These are phyloP conservation scores for Pandemis corylana DNA, from an alignment of 2,888 invertebrate genomes.

Conservation along the genomic window DNA sequence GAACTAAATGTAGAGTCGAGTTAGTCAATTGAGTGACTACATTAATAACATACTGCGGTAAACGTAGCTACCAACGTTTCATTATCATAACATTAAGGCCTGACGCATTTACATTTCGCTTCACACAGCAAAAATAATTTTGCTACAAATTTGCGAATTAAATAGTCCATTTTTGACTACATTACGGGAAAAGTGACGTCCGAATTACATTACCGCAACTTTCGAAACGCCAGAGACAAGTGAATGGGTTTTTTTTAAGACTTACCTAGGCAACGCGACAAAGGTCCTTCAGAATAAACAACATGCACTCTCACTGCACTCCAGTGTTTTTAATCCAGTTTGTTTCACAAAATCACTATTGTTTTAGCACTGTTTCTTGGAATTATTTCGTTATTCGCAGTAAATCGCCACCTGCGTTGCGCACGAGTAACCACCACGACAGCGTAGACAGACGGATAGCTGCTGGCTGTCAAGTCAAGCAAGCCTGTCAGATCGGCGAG, in stretches of 20 bases:
- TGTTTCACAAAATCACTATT: slow-evolving; percentile 21
- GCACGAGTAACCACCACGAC: slow-evolving; percentile 25
- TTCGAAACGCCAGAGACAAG: slow-evolving; percentile 31
- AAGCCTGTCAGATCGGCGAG: not conserved
- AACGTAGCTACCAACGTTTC: not conserved
- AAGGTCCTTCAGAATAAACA: slow-evolving; percentile 6
- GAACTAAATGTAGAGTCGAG: too few species aligned
- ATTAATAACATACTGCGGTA: not conserved
- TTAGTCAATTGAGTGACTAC: not conserved
- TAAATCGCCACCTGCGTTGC: slow-evolving; percentile 21
- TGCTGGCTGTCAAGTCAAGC: slow-evolving; percentile 11
- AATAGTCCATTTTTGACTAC: slow-evolving; percentile 16
- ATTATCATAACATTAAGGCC: slow-evolving; percentile 31
- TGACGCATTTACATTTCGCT: not conserved
- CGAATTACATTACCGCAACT: slow-evolving; percentile 14
- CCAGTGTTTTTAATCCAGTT: slow-evolving; percentile 27
- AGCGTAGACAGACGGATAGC: not conserved
- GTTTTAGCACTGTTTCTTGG: slow-evolving; percentile 11
- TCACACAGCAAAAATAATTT: slow-evolving; percentile 1
- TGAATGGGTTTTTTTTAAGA: slow-evolving; percentile 22
- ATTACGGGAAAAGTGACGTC: slow-evolving; percentile 6
- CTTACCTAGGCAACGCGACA: slow-evolving; percentile 17
- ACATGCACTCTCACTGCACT: slow-evolving; percentile 37
- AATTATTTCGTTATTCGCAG: slow-evolving; percentile 19
- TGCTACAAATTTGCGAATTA: not conserved